A percentile compares a stretch with the other conserved stretches of the same genome.
Evolutionary conservation across 1,140 invertebrate genomes (phyloP).

Genomic region (Polypedilum pembai): DNA sequence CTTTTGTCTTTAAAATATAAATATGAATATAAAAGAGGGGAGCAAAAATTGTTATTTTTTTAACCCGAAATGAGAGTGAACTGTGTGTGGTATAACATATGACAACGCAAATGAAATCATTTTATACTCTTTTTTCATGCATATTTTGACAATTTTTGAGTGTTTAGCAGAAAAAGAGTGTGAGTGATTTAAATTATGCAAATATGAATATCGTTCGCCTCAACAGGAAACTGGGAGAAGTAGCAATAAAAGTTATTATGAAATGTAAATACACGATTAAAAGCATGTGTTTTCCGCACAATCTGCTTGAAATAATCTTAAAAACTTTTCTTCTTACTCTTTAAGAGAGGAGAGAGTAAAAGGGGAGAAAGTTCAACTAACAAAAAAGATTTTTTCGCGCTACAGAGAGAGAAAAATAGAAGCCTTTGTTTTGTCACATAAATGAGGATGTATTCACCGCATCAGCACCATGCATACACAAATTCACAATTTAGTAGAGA

Average conservation of each 20-base stretch:
- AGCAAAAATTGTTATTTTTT: constrained; percentile 4
- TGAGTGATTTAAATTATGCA: constrained; percentile 23
- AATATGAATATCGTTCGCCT: neutral
- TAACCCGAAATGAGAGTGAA: neutral
- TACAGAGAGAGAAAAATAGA: neutral
- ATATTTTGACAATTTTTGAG: neutral
- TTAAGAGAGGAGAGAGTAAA: neutral
- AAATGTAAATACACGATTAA: constrained; percentile 26
- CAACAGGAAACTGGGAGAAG: no score
- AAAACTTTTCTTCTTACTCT: neutral
- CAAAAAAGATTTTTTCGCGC: neutral
- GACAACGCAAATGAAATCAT: constrained; percentile 1
- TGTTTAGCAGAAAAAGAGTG: no score
- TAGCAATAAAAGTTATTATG: constrained; percentile 1
- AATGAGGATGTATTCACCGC: neutral
- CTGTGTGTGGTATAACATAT: neutral
- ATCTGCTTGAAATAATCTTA: neutral
- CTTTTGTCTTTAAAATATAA: neutral
- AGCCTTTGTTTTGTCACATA: neutral
- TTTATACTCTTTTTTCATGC: neutral
- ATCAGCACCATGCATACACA: neutral
- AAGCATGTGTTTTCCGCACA: constrained; percentile 25
- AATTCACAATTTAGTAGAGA: neutral
- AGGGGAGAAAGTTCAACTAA: no score
- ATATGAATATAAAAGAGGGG: neutral